Conservation (phyloP, 2,113 vertebrate genomes). For the Odobenus rosmarus region DNA sequence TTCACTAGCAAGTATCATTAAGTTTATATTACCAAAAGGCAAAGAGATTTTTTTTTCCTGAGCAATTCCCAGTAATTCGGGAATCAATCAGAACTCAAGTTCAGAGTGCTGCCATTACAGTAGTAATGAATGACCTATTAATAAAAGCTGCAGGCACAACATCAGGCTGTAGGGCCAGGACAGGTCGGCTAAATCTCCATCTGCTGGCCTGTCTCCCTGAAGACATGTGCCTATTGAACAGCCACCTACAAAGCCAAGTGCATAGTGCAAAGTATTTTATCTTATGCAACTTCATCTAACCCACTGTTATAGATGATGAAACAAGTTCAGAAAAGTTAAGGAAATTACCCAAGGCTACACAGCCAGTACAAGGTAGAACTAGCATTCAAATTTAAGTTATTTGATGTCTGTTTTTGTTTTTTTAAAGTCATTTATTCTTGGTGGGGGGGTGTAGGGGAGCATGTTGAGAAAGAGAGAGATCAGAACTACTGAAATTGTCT, state of each 20-base stretch:
- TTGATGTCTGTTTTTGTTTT: not conserved
- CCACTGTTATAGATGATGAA: not conserved
- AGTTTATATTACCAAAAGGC: constrained; percentile 15
- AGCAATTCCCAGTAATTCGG: constrained; percentile 36
- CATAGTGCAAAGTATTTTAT: not conserved
- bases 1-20: not conserved
- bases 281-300: not conserved
- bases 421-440: not conserved
- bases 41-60: not conserved
- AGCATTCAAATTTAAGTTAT: not conserved
- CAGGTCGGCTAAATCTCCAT: not conserved
- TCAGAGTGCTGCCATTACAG: not conserved
- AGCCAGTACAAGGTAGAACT: not conserved
- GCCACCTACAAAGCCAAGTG: not conserved
- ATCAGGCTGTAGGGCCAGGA: not conserved
- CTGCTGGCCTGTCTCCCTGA: not conserved
- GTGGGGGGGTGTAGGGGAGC: fast-evolving
- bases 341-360: not conserved
- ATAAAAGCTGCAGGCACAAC: not conserved
- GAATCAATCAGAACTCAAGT: constrained; percentile 55
- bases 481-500: not conserved
- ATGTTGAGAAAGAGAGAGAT: not conserved
- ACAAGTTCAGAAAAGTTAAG: constrained; percentile 9
- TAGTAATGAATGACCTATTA: constrained; percentile 70
- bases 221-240: not conserved